Conservation (phyloP, 2,113 vertebrate genomes). For the Rhynchomys soricoides region DNA sequence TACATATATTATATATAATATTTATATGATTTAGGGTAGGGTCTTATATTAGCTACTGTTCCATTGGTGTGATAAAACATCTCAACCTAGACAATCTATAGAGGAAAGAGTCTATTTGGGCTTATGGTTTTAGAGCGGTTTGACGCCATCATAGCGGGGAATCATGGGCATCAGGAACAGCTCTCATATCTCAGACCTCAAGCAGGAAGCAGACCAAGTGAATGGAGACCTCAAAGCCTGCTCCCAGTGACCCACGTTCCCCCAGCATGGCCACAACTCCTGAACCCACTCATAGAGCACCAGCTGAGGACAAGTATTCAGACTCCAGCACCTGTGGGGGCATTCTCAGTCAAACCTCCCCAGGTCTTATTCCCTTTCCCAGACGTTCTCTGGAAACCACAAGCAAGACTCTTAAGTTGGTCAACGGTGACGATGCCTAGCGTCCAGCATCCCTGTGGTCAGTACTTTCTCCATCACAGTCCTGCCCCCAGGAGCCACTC, state of each 20-base stretch:
- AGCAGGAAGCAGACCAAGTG: neutral
- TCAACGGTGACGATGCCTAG: neutral
- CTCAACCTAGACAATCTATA: neutral
- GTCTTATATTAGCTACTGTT: neutral
- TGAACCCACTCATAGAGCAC: neutral
- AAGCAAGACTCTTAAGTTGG: neutral
- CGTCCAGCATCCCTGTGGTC: neutral
- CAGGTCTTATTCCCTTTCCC: no score
- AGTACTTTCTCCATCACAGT: neutral
- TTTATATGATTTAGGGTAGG: neutral
- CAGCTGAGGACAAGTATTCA: neutral
- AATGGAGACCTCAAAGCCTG: neutral
- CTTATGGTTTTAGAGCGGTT: neutral
- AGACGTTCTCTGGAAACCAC: neutral
- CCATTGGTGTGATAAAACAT: neutral
- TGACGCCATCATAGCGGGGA: neutral
- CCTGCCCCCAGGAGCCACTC: neutral
- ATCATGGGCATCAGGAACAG: neutral
- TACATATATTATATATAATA: no score
- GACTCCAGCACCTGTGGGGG: neutral
- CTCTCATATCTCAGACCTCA: neutral
- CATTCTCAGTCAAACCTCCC: neutral
- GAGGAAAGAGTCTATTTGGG: neutral
- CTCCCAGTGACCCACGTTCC: neutral
- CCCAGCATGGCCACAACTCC: neutral